Percentiles rank a stretch among this genome's conserved stretches.
These are phyloP conservation scores for Tilapia sparmanii DNA, from an alignment of 2,113 vertebrate species.

Conservation along the genomic window DNA sequence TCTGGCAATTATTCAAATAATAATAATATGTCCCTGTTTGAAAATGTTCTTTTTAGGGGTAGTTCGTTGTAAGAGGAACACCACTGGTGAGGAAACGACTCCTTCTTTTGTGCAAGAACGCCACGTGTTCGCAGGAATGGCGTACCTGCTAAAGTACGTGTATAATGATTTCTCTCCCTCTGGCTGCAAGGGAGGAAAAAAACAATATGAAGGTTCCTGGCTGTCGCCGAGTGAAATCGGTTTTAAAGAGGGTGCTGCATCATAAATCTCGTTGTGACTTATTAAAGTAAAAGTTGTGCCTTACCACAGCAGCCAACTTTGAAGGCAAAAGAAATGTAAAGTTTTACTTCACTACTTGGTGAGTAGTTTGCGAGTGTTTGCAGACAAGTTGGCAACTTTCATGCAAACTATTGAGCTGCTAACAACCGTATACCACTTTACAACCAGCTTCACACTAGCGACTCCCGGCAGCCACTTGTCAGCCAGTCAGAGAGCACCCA, in stretches of 20 bases:
- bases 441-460: background rate
- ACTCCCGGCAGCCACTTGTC: background rate
- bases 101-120: conserved; percentile 33
- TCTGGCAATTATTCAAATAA: background rate
- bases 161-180: background rate
- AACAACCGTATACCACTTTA: background rate
- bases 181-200: background rate
- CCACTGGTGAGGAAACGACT: background rate
- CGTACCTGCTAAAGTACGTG: conserved; percentile 55
- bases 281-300: background rate
- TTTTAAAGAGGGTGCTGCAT: background rate
- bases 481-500: background rate
- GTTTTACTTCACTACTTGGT: background rate
- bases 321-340: background rate
- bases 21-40: background rate
- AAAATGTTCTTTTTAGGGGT: conserved; percentile 27
- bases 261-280: background rate
- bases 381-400: background rate
- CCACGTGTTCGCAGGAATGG: conserved; percentile 27
- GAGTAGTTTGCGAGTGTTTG: background rate
- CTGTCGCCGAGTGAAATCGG: accelerated
- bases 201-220: accelerated
- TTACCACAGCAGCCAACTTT: background rate
- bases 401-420: background rate
- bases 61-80: conserved; percentile 21